Evolutionary conservation across 1,140 invertebrate species (phyloP).

Genomic region (Ips typographus): DNA sequence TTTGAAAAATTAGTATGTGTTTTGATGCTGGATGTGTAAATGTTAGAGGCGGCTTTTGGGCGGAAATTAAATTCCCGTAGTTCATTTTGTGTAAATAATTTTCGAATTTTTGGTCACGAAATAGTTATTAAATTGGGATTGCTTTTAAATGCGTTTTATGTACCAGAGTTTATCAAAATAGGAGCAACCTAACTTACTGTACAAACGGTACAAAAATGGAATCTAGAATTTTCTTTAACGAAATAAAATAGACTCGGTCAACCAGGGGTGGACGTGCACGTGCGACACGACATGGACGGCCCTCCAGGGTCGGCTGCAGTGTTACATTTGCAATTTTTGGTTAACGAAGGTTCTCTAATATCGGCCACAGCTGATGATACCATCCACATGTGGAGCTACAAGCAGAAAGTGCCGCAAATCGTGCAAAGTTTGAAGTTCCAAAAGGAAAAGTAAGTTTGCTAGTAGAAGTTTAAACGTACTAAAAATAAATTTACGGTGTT

Average conservation of each 20-base stretch:
- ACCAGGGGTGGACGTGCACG: conserved; percentile 92
- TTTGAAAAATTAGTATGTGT: too few species aligned
- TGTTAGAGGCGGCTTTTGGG: too few species aligned
- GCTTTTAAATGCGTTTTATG: background rate
- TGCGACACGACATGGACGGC: conserved; percentile 73
- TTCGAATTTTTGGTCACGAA: too few species aligned
- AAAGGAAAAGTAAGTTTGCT: conserved; percentile 79
- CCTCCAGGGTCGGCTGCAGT: conserved; percentile 64
- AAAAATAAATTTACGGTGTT: conserved; percentile 35
- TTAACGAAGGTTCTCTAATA: conserved; percentile 95
- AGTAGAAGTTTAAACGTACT: too few species aligned
- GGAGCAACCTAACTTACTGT: too few species aligned
- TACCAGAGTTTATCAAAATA: background rate
- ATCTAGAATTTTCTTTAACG: conserved; percentile 49
- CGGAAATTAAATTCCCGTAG: too few species aligned
- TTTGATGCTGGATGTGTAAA: too few species aligned
- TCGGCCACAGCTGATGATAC: conserved; percentile 93
- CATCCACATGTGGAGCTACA: conserved; percentile 96
- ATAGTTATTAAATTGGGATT: background rate
- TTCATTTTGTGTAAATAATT: too few species aligned
- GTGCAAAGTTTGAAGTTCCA: conserved; percentile 96
- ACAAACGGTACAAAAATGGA: background rate
- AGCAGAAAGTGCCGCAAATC: conserved; percentile 92
- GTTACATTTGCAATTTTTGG: conserved; percentile 87
- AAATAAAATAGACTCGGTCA: conserved; percentile 74